Evolutionary conservation across 2,113 vertebrate species (phyloP).

Genomic region (Marmota monax): DNA sequence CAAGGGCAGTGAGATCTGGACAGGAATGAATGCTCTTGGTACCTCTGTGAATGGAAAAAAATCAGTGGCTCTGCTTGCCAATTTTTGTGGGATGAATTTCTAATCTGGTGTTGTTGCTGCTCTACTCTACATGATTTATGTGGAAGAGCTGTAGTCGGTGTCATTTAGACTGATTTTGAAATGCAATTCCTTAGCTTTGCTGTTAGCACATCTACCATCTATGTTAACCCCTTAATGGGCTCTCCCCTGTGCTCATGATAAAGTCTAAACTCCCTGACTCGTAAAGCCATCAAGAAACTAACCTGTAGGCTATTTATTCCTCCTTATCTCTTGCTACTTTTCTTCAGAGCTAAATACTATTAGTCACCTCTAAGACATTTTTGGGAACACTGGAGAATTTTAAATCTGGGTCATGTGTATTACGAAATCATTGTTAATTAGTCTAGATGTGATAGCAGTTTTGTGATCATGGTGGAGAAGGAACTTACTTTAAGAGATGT

Average conservation of each 20-base stretch:
- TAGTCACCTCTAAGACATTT: not conserved
- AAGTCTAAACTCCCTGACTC: not conserved
- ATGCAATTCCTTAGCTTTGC: not conserved
- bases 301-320: not conserved
- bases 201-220: no score
- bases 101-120: not conserved
- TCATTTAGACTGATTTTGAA: not conserved
- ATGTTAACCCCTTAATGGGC: no score
- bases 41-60: no score
- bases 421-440: not conserved
- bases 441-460: not conserved
- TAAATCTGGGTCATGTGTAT: not conserved
- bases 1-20: not conserved
- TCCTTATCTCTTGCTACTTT: not conserved
- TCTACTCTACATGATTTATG: not conserved
- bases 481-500: not conserved
- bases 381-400: not conserved
- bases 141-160: not conserved
- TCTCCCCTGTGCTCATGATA: not conserved
- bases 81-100: not conserved
- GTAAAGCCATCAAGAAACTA: no score
- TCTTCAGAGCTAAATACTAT: not conserved
- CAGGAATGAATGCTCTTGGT: no score
- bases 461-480: not conserved
- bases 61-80: not conserved